Evolutionary conservation across 1,140 invertebrate genomes (phyloP), one percentile per base, ranked within the genome.

Genomic region (Drosophila neocordata): DNA sequence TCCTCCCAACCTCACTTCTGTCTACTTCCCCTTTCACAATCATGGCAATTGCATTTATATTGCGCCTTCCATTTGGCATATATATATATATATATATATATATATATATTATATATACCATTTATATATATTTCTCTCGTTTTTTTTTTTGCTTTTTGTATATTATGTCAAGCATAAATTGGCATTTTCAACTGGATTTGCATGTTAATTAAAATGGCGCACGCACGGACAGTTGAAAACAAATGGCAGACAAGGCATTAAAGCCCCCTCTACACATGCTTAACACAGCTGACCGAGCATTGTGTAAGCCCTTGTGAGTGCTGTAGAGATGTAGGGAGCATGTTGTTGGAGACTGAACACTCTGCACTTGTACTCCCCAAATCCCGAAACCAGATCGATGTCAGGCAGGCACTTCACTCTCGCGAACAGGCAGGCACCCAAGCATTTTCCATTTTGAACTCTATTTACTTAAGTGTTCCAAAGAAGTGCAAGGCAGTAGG

Each of bases 111-210:
- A 13, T 44, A 44, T 44, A 15, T 44, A 44, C 3, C 27, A 31
- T 31, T 31, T 44, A 2, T 41, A 44, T 48, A 15, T 48, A 20
- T 20, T 20, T 20, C 41, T 20, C 41, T 64, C 51, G 37, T 61
- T 65, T 76, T 76, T 69, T 62, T 68, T 70, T 66, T 56, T 73
- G 52, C 73, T 69, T 77, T 78, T 65, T 73, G 61, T 80, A 80
- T 87, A 85, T 85, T 79, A 87, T 87, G 83, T 79, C 82, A 88
- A 83, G 83, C 82, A 88, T 83, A 88, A 87, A 87, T 89, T 87
- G 83, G 83, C 84, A 87, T 88, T 87, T 76, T 87, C 83, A 83
- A 87, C 83, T 87, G 83, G 83, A 87, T 87, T 87, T 87, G 83
- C 83, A 87, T 87, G 83, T 87, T 87, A 87, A 87, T 87, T 87